Evolutionary conservation across 2,888 invertebrate genomes (phyloP), one percentile per base, ranked within the genome.

Genomic region (Thera britannica): DNA sequence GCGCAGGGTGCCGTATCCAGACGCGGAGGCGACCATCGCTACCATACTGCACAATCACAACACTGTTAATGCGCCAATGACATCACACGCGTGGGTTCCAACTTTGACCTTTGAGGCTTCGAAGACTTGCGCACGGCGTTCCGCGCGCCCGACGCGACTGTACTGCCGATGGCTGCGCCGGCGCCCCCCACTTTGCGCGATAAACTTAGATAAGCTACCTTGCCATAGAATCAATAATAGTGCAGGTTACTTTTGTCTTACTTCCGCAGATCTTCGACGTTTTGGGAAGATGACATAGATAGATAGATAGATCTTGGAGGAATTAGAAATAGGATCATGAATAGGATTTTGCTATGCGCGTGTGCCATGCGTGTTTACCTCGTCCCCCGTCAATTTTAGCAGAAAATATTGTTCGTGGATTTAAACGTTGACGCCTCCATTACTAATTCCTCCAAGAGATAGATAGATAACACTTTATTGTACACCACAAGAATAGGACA

Each of bases 11-110:
- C 92, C 93, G 85, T 91, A 92, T 84, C 93, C 93, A 77, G 93
- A 92, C 77, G 93, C 93, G 70, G 93, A 93, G 67, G 93, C 93
- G 75, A 93, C 92, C 93, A 93, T 93, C 69, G 93, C 92, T 84
- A 93, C 92, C 93, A 93, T 93, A 84, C 80, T 89, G 86, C 90
- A 86, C 85, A 81, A 80, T 77, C 86, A 87, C 87, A 81, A 81
- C 84, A 88, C 87, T 83, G 41, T 75, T 83, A 80, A 34, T 51
- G 48, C 75, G 75, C 81, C 81, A 82, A 79, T 86, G 87, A 86
- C 90, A 91, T 90, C 90, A 90, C 92, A 86, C 78, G 83, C 84
- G 83, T 82, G 84, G 80, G 82, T 46, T 12, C 38, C 36, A 41
- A 34, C 57, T 61, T 57, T 52, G 58, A 52, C 34, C 34, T 51